phyloP scores from a whole-genome alignment of 2,113 vertebrate genomes.

The Callorhinus ursinus region DNA sequence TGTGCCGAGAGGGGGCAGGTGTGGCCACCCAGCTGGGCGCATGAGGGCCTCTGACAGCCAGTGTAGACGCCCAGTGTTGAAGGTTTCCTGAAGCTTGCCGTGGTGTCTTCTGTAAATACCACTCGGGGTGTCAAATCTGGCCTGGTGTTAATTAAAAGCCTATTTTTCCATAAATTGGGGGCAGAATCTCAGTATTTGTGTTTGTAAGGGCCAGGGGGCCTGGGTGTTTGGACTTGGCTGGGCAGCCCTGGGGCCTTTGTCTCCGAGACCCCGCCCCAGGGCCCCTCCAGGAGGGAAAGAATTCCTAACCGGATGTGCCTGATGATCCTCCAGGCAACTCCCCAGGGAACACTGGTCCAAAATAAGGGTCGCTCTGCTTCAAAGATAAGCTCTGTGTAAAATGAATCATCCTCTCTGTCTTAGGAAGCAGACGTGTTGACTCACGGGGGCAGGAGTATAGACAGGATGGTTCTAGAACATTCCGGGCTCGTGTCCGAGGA shows the following conservation, averaged over 20 bases:
- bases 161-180: neutral
- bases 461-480: neutral
- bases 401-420: neutral
- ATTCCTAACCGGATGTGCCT: neutral
- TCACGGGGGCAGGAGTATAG: neutral
- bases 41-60: accelerated
- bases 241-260: neutral
- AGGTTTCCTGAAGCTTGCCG: accelerated
- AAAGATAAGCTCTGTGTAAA: neutral
- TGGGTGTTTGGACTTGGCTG: neutral
- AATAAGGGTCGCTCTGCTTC: neutral
- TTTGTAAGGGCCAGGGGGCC: neutral
- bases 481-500: neutral
- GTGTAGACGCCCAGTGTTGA: accelerated
- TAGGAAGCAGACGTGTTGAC: neutral
- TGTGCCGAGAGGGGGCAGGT: neutral
- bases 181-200: neutral
- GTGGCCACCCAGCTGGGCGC: neutral
- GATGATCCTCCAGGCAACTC: too few species aligned
- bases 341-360: neutral
- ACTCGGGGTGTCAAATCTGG: neutral
- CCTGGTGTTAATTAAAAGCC: neutral
- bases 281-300: neutral
- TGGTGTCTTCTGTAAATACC: neutral
- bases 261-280: too few species aligned